These are phyloP conservation scores for Frankliniella intonsa DNA, from an alignment of 2,888 invertebrate genomes.

Conservation along the genomic window DNA sequence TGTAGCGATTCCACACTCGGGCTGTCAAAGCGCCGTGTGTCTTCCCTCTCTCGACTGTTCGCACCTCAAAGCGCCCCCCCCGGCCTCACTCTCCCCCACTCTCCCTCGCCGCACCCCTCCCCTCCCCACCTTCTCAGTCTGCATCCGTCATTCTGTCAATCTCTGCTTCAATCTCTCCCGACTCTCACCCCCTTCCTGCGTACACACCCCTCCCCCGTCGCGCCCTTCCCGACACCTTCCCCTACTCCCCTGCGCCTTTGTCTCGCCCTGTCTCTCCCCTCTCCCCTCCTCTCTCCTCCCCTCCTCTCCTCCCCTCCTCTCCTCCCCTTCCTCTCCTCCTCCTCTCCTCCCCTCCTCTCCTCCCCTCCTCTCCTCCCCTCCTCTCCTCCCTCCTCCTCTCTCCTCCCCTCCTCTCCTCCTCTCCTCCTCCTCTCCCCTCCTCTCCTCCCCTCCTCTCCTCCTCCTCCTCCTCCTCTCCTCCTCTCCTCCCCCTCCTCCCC, in stretches of 20 bases:
- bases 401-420: too few species aligned
- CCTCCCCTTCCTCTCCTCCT: neutral
- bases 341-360: neutral
- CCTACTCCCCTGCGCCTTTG: neutral
- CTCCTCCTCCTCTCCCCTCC: neutral
- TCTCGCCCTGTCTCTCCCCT: neutral
- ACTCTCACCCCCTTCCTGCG: neutral
- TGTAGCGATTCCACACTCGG: conserved; percentile 19
- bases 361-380: too few species aligned
- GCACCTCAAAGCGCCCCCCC: neutral
- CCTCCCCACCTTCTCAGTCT: neutral
- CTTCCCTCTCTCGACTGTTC: neutral
- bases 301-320: neutral
- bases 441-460: neutral
- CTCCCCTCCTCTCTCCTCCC: neutral
- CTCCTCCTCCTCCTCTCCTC: too few species aligned
- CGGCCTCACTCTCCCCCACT: neutral
- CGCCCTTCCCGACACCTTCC: neutral
- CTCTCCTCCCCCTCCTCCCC: neutral
- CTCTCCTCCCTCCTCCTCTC: too few species aligned
- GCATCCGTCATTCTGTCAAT: neutral
- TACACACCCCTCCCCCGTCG: neutral
- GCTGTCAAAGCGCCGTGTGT: conserved; percentile 22
- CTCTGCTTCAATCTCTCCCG: neutral
- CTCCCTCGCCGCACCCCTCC: neutral